Evolutionary conservation across 1,140 invertebrate species (phyloP), one percentile per base, ranked within the genome.

Genomic region (Globodera ellingtonae): DNA sequence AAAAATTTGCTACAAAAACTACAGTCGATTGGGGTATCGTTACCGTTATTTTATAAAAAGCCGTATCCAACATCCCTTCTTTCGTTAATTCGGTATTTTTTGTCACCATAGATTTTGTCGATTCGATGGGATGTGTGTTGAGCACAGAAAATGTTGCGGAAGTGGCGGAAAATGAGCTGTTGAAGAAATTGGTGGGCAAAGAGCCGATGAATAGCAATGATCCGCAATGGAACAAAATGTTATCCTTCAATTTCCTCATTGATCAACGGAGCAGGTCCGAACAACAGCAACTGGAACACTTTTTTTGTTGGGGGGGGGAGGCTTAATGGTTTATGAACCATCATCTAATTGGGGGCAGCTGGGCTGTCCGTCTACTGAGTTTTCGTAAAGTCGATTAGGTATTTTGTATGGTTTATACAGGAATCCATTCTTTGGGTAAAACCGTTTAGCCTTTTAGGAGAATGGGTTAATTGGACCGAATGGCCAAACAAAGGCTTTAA

Each of bases 151-250:
- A 77, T 44, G 93, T 94, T 85, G 93, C 92, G 77, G 94, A 96
- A 86, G 91, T 97, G 75, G 92, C 93, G 67, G 92, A 92, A 77
- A 98, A 97, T 91, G 93, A 94, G 83, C 93, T 94, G 86, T 90
- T 98, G 50, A 91, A 92, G 75, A 91, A 92, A 75, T 94, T 98
- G 89, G 93, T 93, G 81, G 93, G 94, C 0, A 92, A 92, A 70
- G 93, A 95, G 82, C 88, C 93, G 15, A 94, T 98, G 85, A 92
- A 93, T n/a, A 91, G 92, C 44, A 95, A 95, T 90, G 94, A 97
- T 91, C 93, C 93, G 13, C 97, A 95, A 90, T 98, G 96, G 96
- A 95, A 95, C 89, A 93, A 93, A 82, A 92, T 98, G 75, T 91
- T 98, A 15, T 94, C 95, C 0, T 98, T 96, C 84, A 94, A 95